phyloP scores from a whole-genome alignment of 2,113 vertebrate species.

The Python bivittatus region DNA sequence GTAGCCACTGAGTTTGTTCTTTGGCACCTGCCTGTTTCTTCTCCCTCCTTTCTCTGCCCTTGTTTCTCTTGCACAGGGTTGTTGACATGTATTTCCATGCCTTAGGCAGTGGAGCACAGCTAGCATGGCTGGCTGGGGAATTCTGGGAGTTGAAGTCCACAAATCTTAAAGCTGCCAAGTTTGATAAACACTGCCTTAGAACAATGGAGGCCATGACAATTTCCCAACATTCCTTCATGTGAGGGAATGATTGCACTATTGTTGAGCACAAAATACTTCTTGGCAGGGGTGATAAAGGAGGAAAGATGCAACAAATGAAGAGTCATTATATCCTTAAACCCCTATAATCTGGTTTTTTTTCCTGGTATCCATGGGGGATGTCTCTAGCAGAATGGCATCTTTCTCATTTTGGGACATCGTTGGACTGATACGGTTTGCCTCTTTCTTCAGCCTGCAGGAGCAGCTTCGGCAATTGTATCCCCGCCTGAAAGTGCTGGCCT shows the following conservation, averaged over 20 bases:
- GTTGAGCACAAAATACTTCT: neutral
- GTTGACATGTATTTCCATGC: neutral
- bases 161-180: neutral
- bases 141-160: neutral
- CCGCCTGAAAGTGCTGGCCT: conserved; percentile 88
- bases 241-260: neutral
- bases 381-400: neutral
- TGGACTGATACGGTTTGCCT: neutral
- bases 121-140: neutral
- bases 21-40: neutral
- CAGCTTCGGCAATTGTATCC: conserved; percentile 90
- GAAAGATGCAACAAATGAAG: neutral
- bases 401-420: no score
- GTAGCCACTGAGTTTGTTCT: neutral
- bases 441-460: conserved; percentile 84
- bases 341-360: neutral
- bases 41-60: neutral
- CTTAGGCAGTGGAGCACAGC: neutral
- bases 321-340: neutral
- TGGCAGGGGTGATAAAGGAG: no score
- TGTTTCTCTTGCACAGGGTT: neutral
- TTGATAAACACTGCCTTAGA: neutral
- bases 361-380: neutral
- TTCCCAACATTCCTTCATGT: neutral
- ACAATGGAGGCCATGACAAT: no score